Evolutionary conservation across 2,797 vertebrate species (phyloP).

Genomic region (Tinamus major): DNA sequence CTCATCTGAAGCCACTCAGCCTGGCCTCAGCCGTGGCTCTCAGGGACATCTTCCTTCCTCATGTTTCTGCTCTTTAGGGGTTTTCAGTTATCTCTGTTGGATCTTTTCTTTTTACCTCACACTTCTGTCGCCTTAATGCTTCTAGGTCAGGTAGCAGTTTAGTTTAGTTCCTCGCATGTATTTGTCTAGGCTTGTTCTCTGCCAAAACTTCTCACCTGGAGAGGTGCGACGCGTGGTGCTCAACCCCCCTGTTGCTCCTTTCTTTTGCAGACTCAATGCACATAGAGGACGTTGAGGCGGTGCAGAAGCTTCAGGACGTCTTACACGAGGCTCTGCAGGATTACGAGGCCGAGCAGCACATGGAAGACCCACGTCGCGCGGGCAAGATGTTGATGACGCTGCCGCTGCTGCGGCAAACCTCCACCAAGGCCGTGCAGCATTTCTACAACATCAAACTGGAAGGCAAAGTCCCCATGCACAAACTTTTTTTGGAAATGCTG

Average conservation of each 20-base stretch:
- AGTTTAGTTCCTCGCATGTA: constrained; percentile 6
- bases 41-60: constrained; percentile 25
- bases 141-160: constrained; percentile 32
- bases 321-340: constrained; percentile 98
- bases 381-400: constrained; percentile 99
- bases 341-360: constrained; percentile 94
- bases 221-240: background rate
- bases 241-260: constrained; percentile 6
- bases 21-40: constrained; percentile 14
- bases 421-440: constrained; percentile 98
- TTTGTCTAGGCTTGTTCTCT: background rate
- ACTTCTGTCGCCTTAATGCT: constrained; percentile 58
- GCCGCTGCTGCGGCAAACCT: constrained; percentile 96
- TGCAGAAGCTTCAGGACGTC: constrained; percentile 98
- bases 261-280: constrained; percentile 94
- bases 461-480: constrained; percentile 99
- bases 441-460: constrained; percentile 99
- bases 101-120: constrained; percentile 58
- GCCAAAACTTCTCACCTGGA: constrained; percentile 44
- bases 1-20: background rate
- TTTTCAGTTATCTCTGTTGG: constrained; percentile 55
- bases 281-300: constrained; percentile 98
- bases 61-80: constrained; percentile 4
- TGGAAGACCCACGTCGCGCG: constrained; percentile 94
- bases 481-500: constrained; percentile 99